A percentile compares a stretch with the other conserved stretches of the same genome.
Evolutionary conservation across 2,888 invertebrate genomes (phyloP).

Genomic region (Saturnia pavonia): DNA sequence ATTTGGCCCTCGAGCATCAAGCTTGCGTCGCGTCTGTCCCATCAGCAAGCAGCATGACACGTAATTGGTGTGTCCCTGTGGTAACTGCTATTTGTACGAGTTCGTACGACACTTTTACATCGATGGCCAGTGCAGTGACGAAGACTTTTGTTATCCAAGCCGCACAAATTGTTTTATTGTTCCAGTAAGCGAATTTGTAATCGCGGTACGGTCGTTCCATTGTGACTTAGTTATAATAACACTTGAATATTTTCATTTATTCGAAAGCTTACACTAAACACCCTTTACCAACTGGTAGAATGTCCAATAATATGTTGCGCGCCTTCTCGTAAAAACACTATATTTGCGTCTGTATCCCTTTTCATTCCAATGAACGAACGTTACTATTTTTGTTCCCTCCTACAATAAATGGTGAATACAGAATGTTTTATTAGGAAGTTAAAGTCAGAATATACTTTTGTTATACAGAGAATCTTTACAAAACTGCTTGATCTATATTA

Average conservation of each 20-base stretch:
- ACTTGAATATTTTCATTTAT: background rate
- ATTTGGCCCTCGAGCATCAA: slow-evolving; percentile 62
- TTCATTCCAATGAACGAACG: slow-evolving; percentile 42
- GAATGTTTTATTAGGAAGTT: slow-evolving; percentile 24
- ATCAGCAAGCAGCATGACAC: slow-evolving; percentile 70
- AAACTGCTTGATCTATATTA: background rate
- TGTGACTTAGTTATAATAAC: slow-evolving; percentile 33
- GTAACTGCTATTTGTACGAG: slow-evolving; percentile 44
- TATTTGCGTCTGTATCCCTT: slow-evolving; percentile 36
- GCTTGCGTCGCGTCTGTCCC: slow-evolving; percentile 34
- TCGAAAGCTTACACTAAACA: background rate
- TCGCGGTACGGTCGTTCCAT: slow-evolving; percentile 64
- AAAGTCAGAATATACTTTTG: slow-evolving; percentile 16
- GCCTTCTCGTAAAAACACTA: slow-evolving; percentile 29
- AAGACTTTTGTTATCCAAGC: slow-evolving; percentile 63
- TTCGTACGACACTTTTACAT: slow-evolving; percentile 51
- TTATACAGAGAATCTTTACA: background rate
- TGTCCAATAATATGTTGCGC: slow-evolving; percentile 29
- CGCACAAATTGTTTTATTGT: slow-evolving; percentile 63
- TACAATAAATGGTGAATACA: slow-evolving; percentile 40
- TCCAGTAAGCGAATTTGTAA: slow-evolving; percentile 69
- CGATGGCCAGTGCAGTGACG: slow-evolving; percentile 60
- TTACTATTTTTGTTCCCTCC: slow-evolving; percentile 47
- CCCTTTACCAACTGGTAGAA: slow-evolving; percentile 18
- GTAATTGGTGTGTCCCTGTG: slow-evolving; percentile 65